Conservation (phyloP, 2,113 vertebrate species). For the Falco punctatus region DNA sequence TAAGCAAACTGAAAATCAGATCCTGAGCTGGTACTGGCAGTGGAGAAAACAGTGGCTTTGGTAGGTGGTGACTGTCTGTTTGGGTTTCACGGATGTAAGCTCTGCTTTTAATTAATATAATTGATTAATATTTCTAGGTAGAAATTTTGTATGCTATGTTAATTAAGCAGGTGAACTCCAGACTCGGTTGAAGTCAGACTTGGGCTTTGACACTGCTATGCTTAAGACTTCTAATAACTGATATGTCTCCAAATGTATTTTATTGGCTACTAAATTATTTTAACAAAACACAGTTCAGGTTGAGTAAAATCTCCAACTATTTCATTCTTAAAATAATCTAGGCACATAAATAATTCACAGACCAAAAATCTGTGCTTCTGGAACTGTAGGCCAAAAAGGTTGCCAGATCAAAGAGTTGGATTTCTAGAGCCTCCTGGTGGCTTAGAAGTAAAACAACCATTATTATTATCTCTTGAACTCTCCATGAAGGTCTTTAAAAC, state of each 20-base stretch:
- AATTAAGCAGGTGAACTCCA: not conserved
- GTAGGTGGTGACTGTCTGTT: not conserved
- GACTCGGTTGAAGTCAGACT: not conserved
- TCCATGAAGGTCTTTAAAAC: not conserved
- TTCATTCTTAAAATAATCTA: not conserved
- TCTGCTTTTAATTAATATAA: not conserved
- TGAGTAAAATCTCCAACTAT: not conserved
- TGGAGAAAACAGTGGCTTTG: not conserved
- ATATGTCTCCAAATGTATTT: not conserved
- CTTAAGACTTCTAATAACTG: not conserved
- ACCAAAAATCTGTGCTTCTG: not conserved
- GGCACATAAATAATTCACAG: not conserved
- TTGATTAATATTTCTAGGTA: not conserved
- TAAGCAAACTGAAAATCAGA: not conserved
- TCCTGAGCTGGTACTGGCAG: not conserved
- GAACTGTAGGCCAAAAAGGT: not conserved
- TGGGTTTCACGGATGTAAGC: not conserved
- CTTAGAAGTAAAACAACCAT: slow-evolving; percentile 47
- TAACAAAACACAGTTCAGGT: not conserved
- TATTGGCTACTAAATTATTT: not conserved
- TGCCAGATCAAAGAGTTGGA: slow-evolving; percentile 30
- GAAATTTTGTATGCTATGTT: not conserved
- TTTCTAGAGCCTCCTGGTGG: slow-evolving; percentile 76
- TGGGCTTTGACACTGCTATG: not conserved
- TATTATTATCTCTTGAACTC: not conserved